Conservation (phyloP, 1,140 invertebrate species). For the Macrosteles quadrilineatus region DNA sequence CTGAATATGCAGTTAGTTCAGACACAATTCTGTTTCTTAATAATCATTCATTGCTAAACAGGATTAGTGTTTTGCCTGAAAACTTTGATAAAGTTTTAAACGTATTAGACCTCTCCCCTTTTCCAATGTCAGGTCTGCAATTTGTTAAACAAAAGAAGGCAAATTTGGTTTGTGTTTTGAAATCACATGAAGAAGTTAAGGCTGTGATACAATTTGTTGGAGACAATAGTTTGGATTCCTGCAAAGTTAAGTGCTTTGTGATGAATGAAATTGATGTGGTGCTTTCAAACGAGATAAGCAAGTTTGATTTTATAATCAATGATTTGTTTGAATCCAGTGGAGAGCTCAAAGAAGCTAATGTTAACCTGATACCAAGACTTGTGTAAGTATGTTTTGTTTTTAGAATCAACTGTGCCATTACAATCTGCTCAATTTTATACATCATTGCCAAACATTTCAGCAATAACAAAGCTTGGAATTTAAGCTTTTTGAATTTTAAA, state of each 20-base stretch:
- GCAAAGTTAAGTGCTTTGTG: constrained; percentile 44
- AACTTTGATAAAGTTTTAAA: constrained; percentile 32
- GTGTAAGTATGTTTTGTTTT: constrained; percentile 28
- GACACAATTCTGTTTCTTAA: constrained; percentile 50
- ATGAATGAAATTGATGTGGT: constrained; percentile 22
- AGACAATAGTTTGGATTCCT: constrained; percentile 42
- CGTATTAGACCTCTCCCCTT: constrained; percentile 49
- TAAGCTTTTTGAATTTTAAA: neutral
- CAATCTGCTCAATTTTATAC: no score
- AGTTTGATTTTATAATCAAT: constrained; percentile 24
- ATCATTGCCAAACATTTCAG: no score
- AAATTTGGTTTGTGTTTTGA: constrained; percentile 44
- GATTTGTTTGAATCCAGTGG: constrained; percentile 44
- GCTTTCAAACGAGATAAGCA: neutral
- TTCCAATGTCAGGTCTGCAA: constrained; percentile 49
- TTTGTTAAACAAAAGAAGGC: constrained; percentile 42
- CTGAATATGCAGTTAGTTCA: neutral
- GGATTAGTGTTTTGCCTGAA: constrained; percentile 41
- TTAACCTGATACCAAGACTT: neutral
- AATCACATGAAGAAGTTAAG: constrained; percentile 38
- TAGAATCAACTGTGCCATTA: neutral
- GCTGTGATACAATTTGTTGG: constrained; percentile 42
- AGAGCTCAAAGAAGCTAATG: constrained; percentile 44
- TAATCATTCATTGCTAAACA: constrained; percentile 52
- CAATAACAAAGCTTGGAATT: neutral